phyloP scores from a whole-genome alignment of 2,113 vertebrate genomes.

The Eptesicus fuscus region DNA sequence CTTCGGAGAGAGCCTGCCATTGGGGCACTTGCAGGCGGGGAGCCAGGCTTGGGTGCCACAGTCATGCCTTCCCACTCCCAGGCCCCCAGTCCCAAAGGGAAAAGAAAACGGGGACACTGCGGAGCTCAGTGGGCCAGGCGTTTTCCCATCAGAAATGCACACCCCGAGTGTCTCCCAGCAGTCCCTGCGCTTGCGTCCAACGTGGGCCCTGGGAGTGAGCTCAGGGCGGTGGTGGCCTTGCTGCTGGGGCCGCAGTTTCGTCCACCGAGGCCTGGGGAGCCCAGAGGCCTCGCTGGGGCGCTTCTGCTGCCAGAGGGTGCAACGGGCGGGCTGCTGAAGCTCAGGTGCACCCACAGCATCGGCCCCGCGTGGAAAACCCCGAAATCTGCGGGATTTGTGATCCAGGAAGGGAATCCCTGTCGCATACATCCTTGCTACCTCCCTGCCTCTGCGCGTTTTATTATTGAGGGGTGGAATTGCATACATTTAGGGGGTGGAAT shows the following conservation, averaged over 20 bases:
- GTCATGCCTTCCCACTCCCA: fast-evolving
- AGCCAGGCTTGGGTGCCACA: not conserved
- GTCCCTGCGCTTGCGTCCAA: fast-evolving
- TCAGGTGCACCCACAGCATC: fast-evolving
- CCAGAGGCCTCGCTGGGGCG: not conserved
- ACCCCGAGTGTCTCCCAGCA: not conserved
- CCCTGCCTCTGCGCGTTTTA: not conserved
- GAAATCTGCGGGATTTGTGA: fast-evolving
- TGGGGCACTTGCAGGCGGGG: fast-evolving
- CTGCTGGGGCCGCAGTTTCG: not conserved
- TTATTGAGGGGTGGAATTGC: not conserved
- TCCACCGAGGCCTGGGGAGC: not conserved
- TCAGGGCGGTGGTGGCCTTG: fast-evolving
- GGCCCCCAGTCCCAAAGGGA: not conserved
- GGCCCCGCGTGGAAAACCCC: fast-evolving
- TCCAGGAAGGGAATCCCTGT: fast-evolving
- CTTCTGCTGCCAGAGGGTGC: not conserved
- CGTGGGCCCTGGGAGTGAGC: not conserved
- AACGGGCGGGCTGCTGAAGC: fast-evolving
- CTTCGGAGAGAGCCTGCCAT: not conserved
- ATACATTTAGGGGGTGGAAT: not conserved
- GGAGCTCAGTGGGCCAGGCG: not conserved
- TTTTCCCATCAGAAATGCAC: no score
- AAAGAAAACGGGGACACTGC: fast-evolving
- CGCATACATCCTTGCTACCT: fast-evolving